phyloP scores from a whole-genome alignment of 2,888 invertebrate species.

The Pherbina coryleti region DNA sequence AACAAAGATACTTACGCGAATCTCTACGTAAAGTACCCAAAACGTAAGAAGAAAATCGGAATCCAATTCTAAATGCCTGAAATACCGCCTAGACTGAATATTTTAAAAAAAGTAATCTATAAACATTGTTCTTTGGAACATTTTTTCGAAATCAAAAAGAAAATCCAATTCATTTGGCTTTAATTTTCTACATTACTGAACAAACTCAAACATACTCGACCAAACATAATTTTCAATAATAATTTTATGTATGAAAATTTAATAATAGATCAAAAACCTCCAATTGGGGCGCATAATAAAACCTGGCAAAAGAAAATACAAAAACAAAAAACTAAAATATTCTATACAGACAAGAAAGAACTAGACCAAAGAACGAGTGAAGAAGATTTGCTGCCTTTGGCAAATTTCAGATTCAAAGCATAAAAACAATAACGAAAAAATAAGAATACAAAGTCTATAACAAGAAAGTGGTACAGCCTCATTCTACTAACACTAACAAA shows the following conservation, averaged over 20 bases:
- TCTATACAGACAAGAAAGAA: not conserved
- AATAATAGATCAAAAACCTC: slow-evolving; percentile 21
- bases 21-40: no score
- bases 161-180: no score
- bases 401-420: not conserved
- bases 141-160: no score
- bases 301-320: not conserved
- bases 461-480: not conserved
- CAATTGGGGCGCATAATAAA: slow-evolving; percentile 14
- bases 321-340: not conserved
- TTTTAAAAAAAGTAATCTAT: no score
- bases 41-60: no score
- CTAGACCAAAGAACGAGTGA: not conserved
- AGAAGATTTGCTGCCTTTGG: not conserved
- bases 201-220: not conserved
- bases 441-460: not conserved
- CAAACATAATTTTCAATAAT: no score
- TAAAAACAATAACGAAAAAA: not conserved
- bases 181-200: not conserved
- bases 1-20: no score
- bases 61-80: no score
- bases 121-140: no score
- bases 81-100: no score
- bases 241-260: not conserved
- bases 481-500: not conserved